A percentile compares a stretch with the other conserved stretches of the same genome.
These are phyloP conservation scores for Dryobotodes eremita DNA, from an alignment of 2,888 invertebrate species.

Conservation along the genomic window DNA sequence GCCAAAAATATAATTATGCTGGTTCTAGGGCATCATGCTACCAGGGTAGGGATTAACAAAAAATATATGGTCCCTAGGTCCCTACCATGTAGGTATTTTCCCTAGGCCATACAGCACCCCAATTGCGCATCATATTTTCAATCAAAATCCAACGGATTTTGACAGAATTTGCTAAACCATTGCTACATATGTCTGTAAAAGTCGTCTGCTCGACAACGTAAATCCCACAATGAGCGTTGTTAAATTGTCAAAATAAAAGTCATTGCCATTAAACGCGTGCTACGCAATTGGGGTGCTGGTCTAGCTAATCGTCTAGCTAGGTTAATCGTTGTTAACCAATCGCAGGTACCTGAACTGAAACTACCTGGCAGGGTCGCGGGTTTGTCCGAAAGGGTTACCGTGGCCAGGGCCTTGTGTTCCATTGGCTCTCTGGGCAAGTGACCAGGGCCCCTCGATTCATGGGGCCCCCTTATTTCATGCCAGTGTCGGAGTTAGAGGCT, in stretches of 20 bases:
- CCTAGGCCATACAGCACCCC: neutral
- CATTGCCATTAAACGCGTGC: neutral
- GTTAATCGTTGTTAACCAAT: neutral
- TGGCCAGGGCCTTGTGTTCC: too few relatives aligned
- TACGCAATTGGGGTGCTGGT: neutral
- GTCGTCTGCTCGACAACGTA: neutral
- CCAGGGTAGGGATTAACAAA: neutral
- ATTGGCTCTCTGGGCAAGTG: too few relatives aligned
- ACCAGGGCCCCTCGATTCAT: too few relatives aligned
- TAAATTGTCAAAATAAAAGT: neutral
- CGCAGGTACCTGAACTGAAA: neutral
- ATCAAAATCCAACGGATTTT: neutral
- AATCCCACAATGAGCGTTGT: neutral
- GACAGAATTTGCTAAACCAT: neutral
- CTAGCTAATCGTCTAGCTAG: neutral
- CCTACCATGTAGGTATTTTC: neutral
- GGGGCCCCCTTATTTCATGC: too few relatives aligned
- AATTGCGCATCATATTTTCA: neutral
- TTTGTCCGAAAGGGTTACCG: too few relatives aligned
- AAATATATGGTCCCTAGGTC: neutral
- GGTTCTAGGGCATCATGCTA: neutral
- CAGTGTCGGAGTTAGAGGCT: too few relatives aligned
- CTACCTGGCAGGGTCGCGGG: too few relatives aligned
- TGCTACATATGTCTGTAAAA: neutral
- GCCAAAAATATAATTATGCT: too few relatives aligned